phyloP scores from a whole-genome alignment of 2,888 invertebrate species.

The Cryptocheilus praepositus region DNA sequence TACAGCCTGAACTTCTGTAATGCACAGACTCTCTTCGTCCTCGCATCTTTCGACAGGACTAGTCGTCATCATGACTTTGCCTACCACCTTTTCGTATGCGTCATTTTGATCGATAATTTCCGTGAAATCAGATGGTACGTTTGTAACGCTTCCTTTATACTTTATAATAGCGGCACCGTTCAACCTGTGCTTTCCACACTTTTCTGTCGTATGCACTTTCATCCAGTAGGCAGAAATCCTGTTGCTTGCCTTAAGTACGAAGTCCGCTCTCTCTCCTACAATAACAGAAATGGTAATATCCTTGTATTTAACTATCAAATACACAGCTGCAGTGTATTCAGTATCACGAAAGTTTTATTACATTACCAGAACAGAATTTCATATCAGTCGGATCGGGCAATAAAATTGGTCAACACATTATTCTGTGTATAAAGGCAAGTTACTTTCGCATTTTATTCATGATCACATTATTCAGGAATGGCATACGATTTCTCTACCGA shows the following conservation, averaged over 20 bases:
- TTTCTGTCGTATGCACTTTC: constrained; percentile 76
- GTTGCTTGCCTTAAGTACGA: constrained; percentile 81
- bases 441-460: no score
- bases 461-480: no score
- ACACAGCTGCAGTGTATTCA: background rate
- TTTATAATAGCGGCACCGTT: constrained; percentile 77
- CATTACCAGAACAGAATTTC: no score
- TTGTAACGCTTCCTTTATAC: constrained; percentile 67
- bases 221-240: constrained; percentile 79
- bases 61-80: constrained; percentile 57
- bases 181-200: constrained; percentile 75
- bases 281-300: constrained; percentile 6
- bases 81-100: constrained; percentile 16
- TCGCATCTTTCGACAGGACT: constrained; percentile 74
- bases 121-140: constrained; percentile 24
- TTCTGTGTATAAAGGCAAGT: no score
- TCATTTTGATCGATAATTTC: constrained; percentile 34
- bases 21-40: constrained; percentile 77
- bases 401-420: no score
- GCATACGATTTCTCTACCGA: no score
- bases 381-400: no score
- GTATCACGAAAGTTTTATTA: no score
- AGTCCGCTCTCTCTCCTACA: constrained; percentile 84
- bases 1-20: constrained; percentile 78
- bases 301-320: no score